Evolutionary conservation across 2,797 vertebrate genomes (phyloP).

Genomic region (Smutsia gigantea): DNA sequence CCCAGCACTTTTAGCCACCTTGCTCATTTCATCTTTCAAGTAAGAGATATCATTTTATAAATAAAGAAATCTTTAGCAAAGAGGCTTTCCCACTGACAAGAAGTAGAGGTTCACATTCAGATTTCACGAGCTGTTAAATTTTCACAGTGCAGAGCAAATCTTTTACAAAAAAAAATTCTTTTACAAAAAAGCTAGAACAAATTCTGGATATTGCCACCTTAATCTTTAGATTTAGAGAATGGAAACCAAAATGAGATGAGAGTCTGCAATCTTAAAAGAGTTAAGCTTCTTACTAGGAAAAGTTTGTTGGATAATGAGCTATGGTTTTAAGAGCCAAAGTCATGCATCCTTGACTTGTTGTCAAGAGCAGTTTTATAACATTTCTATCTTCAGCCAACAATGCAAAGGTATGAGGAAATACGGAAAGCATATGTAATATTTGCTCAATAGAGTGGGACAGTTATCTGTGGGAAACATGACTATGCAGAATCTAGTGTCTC

Average conservation of each 20-base stretch:
- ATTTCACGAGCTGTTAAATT: slow-evolving; percentile 7
- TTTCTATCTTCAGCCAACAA: neutral
- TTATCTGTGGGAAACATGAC: neutral
- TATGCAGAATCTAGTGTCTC: neutral
- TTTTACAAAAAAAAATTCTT: no score
- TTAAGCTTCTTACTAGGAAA: neutral
- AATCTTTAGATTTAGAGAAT: neutral
- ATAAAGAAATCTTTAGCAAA: slow-evolving; percentile 22
- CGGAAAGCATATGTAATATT: neutral
- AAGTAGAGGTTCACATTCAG: neutral
- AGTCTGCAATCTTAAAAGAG: neutral
- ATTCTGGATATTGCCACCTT: neutral
- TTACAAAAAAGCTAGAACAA: neutral
- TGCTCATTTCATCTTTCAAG: neutral
- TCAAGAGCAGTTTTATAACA: neutral
- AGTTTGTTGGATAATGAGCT: neutral
- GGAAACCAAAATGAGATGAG: neutral
- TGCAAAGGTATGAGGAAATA: neutral
- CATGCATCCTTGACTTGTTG: neutral
- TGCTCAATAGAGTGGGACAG: neutral
- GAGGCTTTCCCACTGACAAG: neutral
- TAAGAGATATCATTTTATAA: slow-evolving; percentile 8
- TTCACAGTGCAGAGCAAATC: neutral
- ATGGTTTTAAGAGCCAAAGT: neutral
- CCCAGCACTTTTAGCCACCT: neutral